Evolutionary conservation across 1,140 invertebrate species (phyloP).

Genomic region (Paracyclopina nana): DNA sequence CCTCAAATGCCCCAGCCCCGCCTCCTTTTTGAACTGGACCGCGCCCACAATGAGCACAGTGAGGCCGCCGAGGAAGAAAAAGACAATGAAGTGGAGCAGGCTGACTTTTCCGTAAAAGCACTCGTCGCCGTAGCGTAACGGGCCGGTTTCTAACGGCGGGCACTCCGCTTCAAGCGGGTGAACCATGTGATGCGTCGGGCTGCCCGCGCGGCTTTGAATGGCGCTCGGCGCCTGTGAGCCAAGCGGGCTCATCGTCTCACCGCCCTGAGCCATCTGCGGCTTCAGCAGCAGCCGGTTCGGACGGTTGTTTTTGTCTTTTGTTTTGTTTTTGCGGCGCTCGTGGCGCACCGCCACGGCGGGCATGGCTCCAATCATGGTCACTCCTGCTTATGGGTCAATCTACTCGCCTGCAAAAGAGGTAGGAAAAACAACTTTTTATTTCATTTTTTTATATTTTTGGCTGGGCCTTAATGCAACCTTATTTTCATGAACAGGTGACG

Average conservation of each 20-base stretch:
- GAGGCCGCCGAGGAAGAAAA: constrained; percentile 1
- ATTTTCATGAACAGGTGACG: too few relatives aligned
- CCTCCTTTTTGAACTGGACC: constrained; percentile 5
- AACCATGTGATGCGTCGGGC: not conserved
- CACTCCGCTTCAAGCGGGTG: not conserved
- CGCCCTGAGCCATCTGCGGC: not conserved
- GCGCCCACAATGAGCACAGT: constrained; percentile 3
- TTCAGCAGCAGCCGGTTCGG: constrained; percentile 8
- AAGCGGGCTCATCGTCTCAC: not conserved
- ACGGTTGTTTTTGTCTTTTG: constrained; percentile 32
- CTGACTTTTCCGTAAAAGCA: not conserved
- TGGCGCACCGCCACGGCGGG: constrained; percentile 58
- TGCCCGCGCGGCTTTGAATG: not conserved
- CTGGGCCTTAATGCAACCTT: too few relatives aligned
- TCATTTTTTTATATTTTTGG: too few relatives aligned
- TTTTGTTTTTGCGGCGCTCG: constrained; percentile 47
- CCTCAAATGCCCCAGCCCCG: not conserved
- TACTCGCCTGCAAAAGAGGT: too few relatives aligned
- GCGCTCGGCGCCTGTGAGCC: not conserved
- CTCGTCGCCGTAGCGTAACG: constrained; percentile 1
- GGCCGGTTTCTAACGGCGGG: too few relatives aligned
- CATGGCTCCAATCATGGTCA: constrained; percentile 68
- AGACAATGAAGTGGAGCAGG: constrained; percentile 1
- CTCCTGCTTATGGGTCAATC: too few relatives aligned
- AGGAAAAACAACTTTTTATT: too few relatives aligned